Percentiles rank a stretch among this genome's conserved stretches.
Conservation (phyloP, 2,797 vertebrate genomes). For the Anguilla pacifica region DNA sequence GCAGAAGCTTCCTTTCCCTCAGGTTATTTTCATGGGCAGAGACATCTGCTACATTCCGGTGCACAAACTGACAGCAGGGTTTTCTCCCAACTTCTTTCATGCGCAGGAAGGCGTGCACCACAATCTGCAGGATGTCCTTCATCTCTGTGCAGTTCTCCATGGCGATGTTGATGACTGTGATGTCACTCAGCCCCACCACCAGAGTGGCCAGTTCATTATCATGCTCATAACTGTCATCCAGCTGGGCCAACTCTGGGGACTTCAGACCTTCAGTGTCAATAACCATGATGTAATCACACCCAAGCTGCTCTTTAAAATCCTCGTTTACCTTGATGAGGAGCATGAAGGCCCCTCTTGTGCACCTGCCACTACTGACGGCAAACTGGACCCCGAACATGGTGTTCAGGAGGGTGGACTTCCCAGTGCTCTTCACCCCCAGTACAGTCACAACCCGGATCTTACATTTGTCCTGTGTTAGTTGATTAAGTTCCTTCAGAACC, state of each 20-base stretch:
- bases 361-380: conserved; percentile 32
- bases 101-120: conserved; percentile 17
- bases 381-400: conserved; percentile 20
- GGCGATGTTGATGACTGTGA: conserved; percentile 22
- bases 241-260: neutral
- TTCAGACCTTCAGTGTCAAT: conserved; percentile 28
- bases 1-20: neutral
- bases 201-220: conserved; percentile 14
- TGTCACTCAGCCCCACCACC: conserved; percentile 21
- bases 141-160: conserved; percentile 22
- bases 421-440: conserved; percentile 30
- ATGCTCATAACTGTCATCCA: conserved; percentile 11
- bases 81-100: conserved; percentile 19
- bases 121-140: conserved; percentile 30
- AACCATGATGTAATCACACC: conserved; percentile 18
- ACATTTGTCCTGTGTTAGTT: conserved; percentile 58
- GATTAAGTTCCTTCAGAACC: conserved; percentile 68
- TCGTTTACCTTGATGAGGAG: neutral
- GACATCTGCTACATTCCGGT: neutral
- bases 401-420: conserved; percentile 37
- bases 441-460: conserved; percentile 38
- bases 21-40: neutral
- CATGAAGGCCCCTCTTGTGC: conserved; percentile 23
- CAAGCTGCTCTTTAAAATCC: no score
- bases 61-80: conserved; percentile 16